A percentile compares a stretch with the other conserved stretches of the same genome.
These are phyloP conservation scores for Nebria ingens DNA, from an alignment of 1,140 invertebrate genomes.

Conservation along the genomic window DNA sequence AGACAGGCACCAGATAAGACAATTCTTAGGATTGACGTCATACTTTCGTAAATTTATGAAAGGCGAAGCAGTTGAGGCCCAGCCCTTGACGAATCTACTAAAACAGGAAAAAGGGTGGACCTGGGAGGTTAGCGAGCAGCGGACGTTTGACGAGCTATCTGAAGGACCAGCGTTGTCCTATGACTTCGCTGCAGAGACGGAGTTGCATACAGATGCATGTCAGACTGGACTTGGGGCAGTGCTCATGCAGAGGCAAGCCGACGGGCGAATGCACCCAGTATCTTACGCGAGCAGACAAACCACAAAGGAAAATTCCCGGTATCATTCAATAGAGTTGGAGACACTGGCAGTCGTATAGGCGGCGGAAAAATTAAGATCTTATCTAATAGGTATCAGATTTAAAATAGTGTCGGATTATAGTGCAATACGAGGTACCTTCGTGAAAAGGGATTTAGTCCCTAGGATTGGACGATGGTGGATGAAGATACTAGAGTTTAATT, in stretches of 20 bases:
- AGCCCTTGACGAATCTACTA: conserved; percentile 25
- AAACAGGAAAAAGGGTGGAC: conserved; percentile 23
- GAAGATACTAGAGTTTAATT: conserved; percentile 26
- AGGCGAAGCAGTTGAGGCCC: conserved; percentile 24
- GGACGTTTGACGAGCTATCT: conserved; percentile 14
- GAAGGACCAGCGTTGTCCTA: conserved; percentile 20
- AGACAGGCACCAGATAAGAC: conserved; percentile 26
- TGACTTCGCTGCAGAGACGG: conserved; percentile 20
- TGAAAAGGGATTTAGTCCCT: conserved; percentile 25
- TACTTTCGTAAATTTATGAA: conserved; percentile 29
- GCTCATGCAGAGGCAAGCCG: conserved; percentile 16
- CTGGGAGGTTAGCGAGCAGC: conserved; percentile 24
- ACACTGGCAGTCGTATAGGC: conserved; percentile 16
- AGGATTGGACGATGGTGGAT: conserved; percentile 30
- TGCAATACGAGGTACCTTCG: conserved; percentile 25
- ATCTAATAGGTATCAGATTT: conserved; percentile 12
- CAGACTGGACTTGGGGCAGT: conserved; percentile 21
- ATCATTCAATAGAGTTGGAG: conserved; percentile 24
- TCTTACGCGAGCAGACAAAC: conserved; percentile 20
- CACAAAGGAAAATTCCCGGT: conserved; percentile 21
- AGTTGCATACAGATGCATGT: conserved; percentile 26
- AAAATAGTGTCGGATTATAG: conserved; percentile 19
- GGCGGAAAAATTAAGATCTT: conserved; percentile 12
- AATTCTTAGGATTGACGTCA: conserved; percentile 29
- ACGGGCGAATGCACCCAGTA: conserved; percentile 22